Percentiles rank a stretch among this genome's conserved stretches.
Conservation (phyloP, 2,888 invertebrate genomes). For the Aricia artaxerxes region DNA sequence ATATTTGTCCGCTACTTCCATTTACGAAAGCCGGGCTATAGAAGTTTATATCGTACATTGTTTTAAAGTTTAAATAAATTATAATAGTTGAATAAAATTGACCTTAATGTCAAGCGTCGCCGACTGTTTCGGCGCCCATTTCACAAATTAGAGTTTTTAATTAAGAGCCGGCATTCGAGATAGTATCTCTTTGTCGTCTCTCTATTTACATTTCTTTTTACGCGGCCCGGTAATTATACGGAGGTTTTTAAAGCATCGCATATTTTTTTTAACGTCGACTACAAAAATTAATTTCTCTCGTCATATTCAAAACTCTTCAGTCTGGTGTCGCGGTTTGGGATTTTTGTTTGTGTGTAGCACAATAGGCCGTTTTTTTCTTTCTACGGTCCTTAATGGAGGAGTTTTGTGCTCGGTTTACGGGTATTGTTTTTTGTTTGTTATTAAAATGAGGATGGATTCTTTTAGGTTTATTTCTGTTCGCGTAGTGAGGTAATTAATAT, state of each 20-base stretch:
- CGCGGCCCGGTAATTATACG: constrained; percentile 45
- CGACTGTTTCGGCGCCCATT: constrained; percentile 37
- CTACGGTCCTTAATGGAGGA: constrained; percentile 29
- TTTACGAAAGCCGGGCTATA: constrained; percentile 1
- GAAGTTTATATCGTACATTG: constrained; percentile 25
- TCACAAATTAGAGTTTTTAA: constrained; percentile 54
- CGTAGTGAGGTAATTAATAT: constrained; percentile 28
- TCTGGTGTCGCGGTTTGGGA: constrained; percentile 37
- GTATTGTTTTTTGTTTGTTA: constrained; percentile 31
- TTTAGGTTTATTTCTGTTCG: constrained; percentile 25
- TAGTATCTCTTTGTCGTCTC: constrained; percentile 48
- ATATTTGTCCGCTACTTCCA: constrained; percentile 11
- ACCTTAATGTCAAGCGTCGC: constrained; percentile 33
- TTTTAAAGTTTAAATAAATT: constrained; percentile 27
- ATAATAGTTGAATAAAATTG: constrained; percentile 32
- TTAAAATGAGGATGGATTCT: constrained; percentile 30
- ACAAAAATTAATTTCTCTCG: constrained; percentile 43
- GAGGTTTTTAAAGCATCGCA: constrained; percentile 38
- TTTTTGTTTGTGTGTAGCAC: constrained; percentile 35
- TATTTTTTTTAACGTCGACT: constrained; percentile 36
- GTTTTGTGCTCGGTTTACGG: constrained; percentile 30
- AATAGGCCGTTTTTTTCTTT: constrained; percentile 31
- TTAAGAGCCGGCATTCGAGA: constrained; percentile 49
- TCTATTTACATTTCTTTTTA: constrained; percentile 47
- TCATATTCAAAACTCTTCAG: constrained; percentile 40